Conservation (phyloP, 37 sponge, comb jelly and placozoan species). For the Diacarnus erythraeanus region DNA sequence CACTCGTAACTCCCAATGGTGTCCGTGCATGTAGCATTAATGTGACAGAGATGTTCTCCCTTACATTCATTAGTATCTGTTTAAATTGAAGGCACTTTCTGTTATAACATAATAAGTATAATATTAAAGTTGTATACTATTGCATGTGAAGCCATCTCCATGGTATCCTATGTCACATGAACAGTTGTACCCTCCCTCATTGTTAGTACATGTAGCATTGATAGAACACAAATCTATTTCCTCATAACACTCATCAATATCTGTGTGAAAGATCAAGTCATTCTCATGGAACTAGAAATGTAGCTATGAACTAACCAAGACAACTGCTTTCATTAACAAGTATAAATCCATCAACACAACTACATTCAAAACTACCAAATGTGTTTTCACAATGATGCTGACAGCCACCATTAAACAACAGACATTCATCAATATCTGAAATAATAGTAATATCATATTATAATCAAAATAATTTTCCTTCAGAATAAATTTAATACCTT, state of each 20-base stretch:
- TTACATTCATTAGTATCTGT: constrained; percentile 57
- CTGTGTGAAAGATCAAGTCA: background rate
- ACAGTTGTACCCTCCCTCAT: constrained; percentile 7
- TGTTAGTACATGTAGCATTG: constrained; percentile 19
- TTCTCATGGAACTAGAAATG: too few relatives aligned
- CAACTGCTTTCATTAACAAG: constrained; percentile 5
- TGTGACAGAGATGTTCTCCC: background rate
- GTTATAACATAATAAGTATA: background rate
- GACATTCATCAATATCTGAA: constrained; percentile 67
- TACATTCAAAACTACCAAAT: constrained; percentile 11
- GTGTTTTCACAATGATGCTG: constrained; percentile 8
- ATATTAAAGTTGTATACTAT: constrained; percentile 3
- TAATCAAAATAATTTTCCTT: too few relatives aligned
- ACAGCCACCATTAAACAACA: constrained; percentile 20
- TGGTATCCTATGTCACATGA: background rate
- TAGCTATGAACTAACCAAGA: background rate
- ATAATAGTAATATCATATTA: too few relatives aligned
- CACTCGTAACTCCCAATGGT: constrained; percentile 17
- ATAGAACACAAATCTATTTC: background rate
- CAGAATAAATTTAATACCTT: too few relatives aligned
- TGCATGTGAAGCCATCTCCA: constrained; percentile 12
- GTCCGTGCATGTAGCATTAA: constrained; percentile 23
- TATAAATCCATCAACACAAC: constrained; percentile 17
- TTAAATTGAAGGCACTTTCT: too few relatives aligned
- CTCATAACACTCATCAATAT: constrained; percentile 8